phyloP scores from a whole-genome alignment of 2,113 vertebrate genomes.

The Macrotis lagotis region DNA sequence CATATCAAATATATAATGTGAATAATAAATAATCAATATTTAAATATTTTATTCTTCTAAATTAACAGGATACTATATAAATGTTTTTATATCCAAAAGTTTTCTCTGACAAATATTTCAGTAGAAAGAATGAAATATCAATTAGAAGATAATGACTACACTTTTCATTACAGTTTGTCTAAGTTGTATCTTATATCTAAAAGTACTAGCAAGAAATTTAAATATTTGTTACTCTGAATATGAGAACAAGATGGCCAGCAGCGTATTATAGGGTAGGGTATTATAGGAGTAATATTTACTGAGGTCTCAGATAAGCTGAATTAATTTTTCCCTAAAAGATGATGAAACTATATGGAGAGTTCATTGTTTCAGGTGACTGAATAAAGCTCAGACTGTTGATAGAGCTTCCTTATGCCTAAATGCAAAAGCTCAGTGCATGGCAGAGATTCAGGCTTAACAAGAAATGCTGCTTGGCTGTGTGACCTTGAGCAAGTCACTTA shows the following conservation, averaged over 20 bases:
- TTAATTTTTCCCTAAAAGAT: neutral
- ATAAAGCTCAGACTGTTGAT: neutral
- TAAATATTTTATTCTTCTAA: conserved; percentile 82
- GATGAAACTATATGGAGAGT: neutral
- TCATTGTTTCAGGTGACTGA: neutral
- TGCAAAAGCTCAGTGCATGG: neutral
- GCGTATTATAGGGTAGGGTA: too few species aligned
- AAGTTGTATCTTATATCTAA: conserved; percentile 67
- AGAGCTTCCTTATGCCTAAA: neutral
- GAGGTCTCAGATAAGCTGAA: neutral
- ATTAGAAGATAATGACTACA: conserved; percentile 79
- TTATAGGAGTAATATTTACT: neutral
- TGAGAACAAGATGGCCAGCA: neutral
- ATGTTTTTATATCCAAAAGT: conserved; percentile 83
- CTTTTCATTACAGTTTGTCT: conserved; percentile 77
- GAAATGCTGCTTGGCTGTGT: too few species aligned
- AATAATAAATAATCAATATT: conserved; percentile 82
- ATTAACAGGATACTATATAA: conserved; percentile 81
- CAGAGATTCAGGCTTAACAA: neutral
- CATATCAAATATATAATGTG: conserved; percentile 78
- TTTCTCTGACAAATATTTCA: conserved; percentile 82
- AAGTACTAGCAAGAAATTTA: conserved; percentile 34
- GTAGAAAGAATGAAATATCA: conserved; percentile 78
- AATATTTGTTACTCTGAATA: conserved; percentile 25
- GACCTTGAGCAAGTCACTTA: too few species aligned